Base-by-base conservation (phyloP, 1,140 invertebrate species). In the Orius laevigatus region DNA sequence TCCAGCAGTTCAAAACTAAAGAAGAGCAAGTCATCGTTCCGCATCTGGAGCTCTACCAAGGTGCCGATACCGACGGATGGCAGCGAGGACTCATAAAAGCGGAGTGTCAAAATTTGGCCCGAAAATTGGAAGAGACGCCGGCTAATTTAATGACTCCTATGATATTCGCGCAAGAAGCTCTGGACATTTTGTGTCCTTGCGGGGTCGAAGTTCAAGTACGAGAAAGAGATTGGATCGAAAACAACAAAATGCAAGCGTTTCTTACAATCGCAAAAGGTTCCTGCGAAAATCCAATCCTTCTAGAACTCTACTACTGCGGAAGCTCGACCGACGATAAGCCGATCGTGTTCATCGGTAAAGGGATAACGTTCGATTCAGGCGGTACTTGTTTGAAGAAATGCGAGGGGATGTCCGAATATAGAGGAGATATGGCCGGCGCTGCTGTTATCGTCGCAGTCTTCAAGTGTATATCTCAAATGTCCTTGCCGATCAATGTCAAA, bases 401-500 rank as follows among this genome's bases (percentile, higher is more conserved):
- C 12, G 63, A 68, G 34, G 63, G 69, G 34, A 78, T 79, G 70
- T 67, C 72, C 51, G 61, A 65, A 43, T 76, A 77, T 74, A 58
- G 76, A 49, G 76, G 66, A 11, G 77, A 80, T 57, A 78, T 80
- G 75, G 75, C 73, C 19, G 77, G 77, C n/a, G 76, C 75, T n/a
- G 76, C 77, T 2, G 70, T 68, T 58, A 68, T 74, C 14, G 62
- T 71, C 9, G 71, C 67, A 2, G 60, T 72, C 11, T 61, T 76
- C 15, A 59, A 63, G 18, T 67, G 73, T 4, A 63, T 71, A 8
- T 67, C 71, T 20, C 59, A 60, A 33, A 59, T 78, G 1, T 60
- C 66, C 39, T 52, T 77, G 3, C 70, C 73, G 11, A 59, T 78
- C 14, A 73, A 78, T 59, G 58, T 79, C 19, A 67, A 61, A 50